Conservation (phyloP, 2,113 vertebrate genomes). For the Calidris pugnax region DNA sequence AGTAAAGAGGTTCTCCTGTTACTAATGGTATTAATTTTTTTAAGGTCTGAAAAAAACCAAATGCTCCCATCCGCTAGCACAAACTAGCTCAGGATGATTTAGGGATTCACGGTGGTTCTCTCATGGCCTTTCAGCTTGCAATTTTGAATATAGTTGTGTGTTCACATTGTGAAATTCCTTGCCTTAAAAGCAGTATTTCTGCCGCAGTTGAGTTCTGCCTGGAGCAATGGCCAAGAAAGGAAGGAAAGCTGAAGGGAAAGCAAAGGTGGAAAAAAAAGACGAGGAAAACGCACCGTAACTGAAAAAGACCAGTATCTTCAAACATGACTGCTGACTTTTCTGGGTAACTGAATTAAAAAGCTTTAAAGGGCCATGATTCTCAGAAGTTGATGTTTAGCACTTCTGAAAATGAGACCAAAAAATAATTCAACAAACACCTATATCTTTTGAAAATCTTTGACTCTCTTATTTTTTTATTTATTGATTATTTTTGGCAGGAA, state of each 20-base stretch:
- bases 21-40: neutral
- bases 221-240: neutral
- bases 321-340: neutral
- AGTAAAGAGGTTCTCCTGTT: neutral
- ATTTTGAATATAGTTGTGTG: neutral
- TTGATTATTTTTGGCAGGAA: neutral
- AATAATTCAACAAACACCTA: neutral
- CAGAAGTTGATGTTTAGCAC: neutral
- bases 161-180: neutral
- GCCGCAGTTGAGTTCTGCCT: neutral
- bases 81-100: neutral
- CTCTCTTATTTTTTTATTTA: neutral
- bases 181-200: neutral
- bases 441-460: neutral
- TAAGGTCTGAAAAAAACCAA: neutral
- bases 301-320: neutral
- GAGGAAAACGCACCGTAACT: neutral
- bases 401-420: neutral
- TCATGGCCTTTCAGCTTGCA: neutral
- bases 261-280: neutral
- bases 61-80: neutral
- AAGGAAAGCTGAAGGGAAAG: neutral
- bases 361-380: neutral
- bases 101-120: neutral
- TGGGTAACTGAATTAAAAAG: neutral